These are phyloP conservation scores for Embidobia sp. DNA, from an alignment of 2,888 invertebrate genomes.

Conservation along the genomic window DNA sequence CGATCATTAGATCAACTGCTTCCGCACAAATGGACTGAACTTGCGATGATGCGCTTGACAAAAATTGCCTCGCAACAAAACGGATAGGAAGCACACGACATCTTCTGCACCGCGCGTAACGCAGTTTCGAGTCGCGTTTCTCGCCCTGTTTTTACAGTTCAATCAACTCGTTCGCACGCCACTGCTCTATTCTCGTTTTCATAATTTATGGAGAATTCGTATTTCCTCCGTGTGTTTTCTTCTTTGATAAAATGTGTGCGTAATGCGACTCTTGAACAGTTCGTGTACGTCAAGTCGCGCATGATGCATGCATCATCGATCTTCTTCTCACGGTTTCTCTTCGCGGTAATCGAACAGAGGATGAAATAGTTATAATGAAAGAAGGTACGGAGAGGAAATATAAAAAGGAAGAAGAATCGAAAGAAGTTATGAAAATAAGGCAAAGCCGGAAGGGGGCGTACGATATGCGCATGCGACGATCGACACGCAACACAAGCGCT, in stretches of 20 bases:
- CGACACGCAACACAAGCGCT: constrained; percentile 80
- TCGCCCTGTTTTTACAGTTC: constrained; percentile 12
- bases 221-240: constrained; percentile 29
- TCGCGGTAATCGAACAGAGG: constrained; percentile 57
- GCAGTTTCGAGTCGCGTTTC: constrained; percentile 13
- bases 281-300: constrained; percentile 65
- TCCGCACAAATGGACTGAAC: too few species aligned
- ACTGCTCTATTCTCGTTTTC: constrained; percentile 21
- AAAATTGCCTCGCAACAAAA: too few species aligned
- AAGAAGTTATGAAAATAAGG: constrained; percentile 80
- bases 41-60: too few species aligned
- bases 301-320: constrained; percentile 74
- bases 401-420: constrained; percentile 72
- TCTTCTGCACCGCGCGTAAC: too few species aligned
- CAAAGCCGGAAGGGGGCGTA: constrained; percentile 81
- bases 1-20: too few species aligned
- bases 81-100: too few species aligned
- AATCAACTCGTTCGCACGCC: constrained; percentile 23
- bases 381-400: constrained; percentile 60
- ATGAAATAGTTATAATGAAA: constrained; percentile 49
- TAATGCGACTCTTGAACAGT: constrained; percentile 51
- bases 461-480: constrained; percentile 80
- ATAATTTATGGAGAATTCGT: constrained; percentile 42
- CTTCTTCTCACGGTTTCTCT: constrained; percentile 79
- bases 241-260: constrained; percentile 49